Percentiles rank a stretch among this genome's conserved stretches.
phyloP scores from a whole-genome alignment of 37 sponge, comb jelly and placozoan genomes.

The Eunapius fragilis region DNA sequence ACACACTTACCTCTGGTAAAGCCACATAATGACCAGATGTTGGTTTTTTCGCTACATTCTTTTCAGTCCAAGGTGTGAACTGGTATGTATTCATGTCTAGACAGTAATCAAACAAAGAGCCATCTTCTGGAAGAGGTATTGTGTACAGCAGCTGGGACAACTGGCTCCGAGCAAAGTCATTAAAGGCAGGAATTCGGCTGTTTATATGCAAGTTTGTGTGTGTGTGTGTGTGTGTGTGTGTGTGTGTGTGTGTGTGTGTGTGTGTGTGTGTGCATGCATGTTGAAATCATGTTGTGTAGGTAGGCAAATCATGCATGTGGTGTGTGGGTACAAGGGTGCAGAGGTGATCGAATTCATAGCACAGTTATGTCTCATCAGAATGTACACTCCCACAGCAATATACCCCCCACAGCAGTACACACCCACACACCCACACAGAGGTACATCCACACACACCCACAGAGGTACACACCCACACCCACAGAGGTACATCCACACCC shows the following conservation, averaged over 20 bases:
- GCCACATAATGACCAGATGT: slow-evolving; percentile 26
- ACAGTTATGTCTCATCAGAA: too few species aligned
- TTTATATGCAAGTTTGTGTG: background rate
- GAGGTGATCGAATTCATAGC: too few species aligned
- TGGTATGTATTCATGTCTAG: slow-evolving; percentile 52
- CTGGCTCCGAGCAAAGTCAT: slow-evolving; percentile 58
- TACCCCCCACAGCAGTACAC: too few species aligned
- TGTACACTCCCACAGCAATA: too few species aligned
- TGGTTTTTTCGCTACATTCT: slow-evolving; percentile 8
- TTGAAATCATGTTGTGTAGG: background rate
- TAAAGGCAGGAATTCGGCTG: slow-evolving; percentile 41
- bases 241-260: background rate
- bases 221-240: background rate
- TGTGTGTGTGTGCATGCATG: background rate
- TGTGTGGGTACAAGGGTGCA: background rate
- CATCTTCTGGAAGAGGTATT: slow-evolving; percentile 55
- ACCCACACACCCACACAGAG: too few species aligned
- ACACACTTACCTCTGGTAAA: slow-evolving; percentile 51
- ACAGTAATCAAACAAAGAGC: slow-evolving; percentile 68
- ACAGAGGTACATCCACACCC: too few species aligned
- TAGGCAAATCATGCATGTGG: too few species aligned
- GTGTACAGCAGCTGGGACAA: slow-evolving; percentile 36
- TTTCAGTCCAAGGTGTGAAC: slow-evolving; percentile 62
- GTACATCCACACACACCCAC: too few species aligned
- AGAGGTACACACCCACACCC: too few species aligned